Percentiles rank a stretch among this genome's conserved stretches.
Conservation (phyloP, 1,140 invertebrate genomes). For the Drosophila pseudoananassae region DNA sequence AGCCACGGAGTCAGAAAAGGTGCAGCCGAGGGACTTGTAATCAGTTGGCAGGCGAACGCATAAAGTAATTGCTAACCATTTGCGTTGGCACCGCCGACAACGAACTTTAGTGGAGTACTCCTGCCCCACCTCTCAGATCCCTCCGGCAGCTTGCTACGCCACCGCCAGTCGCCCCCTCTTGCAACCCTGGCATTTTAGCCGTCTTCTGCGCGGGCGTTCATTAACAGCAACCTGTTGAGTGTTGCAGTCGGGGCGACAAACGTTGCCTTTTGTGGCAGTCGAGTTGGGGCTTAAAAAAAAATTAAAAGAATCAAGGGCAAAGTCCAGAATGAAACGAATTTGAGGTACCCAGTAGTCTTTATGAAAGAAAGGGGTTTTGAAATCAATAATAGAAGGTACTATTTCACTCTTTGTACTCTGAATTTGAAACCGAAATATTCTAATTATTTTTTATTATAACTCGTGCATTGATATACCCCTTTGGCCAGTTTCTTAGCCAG, state of each 20-base stretch:
- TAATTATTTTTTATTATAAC: no score
- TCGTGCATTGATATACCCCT: neutral
- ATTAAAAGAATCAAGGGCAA: conserved; percentile 2
- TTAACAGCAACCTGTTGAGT: conserved; percentile 81
- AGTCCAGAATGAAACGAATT: neutral
- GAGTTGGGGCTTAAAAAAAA: conserved; percentile 6
- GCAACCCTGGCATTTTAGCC: neutral
- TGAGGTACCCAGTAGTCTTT: neutral
- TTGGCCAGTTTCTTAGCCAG: neutral
- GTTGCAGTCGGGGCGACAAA: conserved; percentile 70
- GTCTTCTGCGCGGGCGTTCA: conserved; percentile 72
- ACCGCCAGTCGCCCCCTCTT: conserved; percentile 3
- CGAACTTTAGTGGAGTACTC: conserved; percentile 35
- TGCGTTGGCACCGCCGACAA: conserved; percentile 73
- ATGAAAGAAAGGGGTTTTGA: no score
- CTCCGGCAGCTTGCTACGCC: neutral
- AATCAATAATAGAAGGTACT: no score
- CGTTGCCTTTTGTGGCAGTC: conserved; percentile 70
- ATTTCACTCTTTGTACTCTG: no score
- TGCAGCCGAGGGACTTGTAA: conserved; percentile 74
- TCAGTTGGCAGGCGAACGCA: conserved; percentile 80
- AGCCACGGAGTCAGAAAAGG: conserved; percentile 19
- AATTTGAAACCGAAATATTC: no score
- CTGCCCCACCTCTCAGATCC: conserved; percentile 4
- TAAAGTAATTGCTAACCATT: conserved; percentile 82